Conservation (phyloP, 2,797 vertebrate species). For the Xiphophorus birchmanni region DNA sequence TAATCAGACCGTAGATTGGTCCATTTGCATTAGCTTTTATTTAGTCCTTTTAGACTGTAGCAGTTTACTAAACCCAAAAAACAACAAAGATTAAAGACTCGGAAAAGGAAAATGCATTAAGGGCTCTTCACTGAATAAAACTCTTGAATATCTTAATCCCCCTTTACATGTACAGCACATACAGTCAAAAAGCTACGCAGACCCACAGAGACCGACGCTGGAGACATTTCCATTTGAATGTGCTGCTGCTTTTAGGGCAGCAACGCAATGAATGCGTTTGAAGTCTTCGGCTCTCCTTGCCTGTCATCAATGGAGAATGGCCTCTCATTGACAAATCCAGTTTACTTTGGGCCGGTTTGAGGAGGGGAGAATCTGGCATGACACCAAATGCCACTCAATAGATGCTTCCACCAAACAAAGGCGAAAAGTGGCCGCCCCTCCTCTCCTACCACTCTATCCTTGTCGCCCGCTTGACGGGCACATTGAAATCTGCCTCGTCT, state of each 20-base stretch:
- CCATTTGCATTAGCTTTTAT: too few relatives aligned
- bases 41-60: background rate
- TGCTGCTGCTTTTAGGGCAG: conserved; percentile 51
- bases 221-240: conserved; percentile 73
- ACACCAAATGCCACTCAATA: conserved; percentile 77
- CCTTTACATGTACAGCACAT: conserved; percentile 59
- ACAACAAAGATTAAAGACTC: conserved; percentile 23
- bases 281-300: conserved; percentile 59
- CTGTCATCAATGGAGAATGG: conserved; percentile 61
- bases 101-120: conserved; percentile 31
- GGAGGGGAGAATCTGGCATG: conserved; percentile 75
- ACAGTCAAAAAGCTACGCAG: conserved; percentile 65
- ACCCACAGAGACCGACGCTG: conserved; percentile 38
- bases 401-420: conserved; percentile 67
- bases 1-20: too few relatives aligned
- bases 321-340: conserved; percentile 71
- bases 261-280: conserved; percentile 62
- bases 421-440: conserved; percentile 59
- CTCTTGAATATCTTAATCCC: conserved; percentile 49
- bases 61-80: background rate
- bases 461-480: conserved; percentile 59
- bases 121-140: conserved; percentile 18
- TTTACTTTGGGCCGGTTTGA: conserved; percentile 73
- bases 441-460: conserved; percentile 52
- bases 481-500: conserved; percentile 58